Evolutionary conservation across 2,113 vertebrate species (phyloP).

Genomic region (Microtus montanus): DNA sequence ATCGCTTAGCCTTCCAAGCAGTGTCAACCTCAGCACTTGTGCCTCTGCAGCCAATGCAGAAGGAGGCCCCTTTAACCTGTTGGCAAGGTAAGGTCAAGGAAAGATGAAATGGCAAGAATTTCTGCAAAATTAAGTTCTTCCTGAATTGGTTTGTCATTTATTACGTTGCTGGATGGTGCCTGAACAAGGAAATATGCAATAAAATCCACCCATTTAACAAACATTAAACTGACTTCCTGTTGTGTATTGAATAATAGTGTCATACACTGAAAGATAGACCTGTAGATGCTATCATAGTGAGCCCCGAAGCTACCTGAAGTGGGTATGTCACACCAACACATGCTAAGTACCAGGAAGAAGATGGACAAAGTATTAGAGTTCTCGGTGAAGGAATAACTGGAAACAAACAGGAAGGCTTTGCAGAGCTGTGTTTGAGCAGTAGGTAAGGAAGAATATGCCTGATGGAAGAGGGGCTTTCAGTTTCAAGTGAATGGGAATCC

Average conservation of each 20-base stretch:
- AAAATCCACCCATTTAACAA: conserved; percentile 53
- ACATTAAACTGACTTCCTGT: conserved; percentile 19
- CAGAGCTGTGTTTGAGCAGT: not conserved
- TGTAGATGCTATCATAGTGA: not conserved
- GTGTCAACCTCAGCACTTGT: not conserved
- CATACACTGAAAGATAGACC: not conserved
- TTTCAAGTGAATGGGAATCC: not conserved
- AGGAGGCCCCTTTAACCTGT: not conserved
- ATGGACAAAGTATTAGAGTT: not conserved
- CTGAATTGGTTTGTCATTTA: not conserved
- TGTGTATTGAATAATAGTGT: conserved; percentile 2
- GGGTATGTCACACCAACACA: not conserved
- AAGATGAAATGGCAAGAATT: conserved; percentile 10
- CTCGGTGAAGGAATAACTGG: not conserved
- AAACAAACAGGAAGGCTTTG: not conserved
- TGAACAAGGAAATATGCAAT: conserved; percentile 64
- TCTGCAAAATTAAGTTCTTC: conserved; percentile 36
- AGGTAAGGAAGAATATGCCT: not conserved
- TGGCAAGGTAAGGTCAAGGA: conserved; percentile 9
- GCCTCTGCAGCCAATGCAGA: not conserved
- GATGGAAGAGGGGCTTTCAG: not conserved
- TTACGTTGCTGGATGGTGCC: conserved; percentile 44
- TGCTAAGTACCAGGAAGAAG: not conserved
- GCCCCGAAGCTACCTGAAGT: not conserved
- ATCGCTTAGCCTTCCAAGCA: not conserved